A percentile compares a stretch with the other conserved stretches of the same genome.
phyloP scores from a whole-genome alignment of 2,797 vertebrate genomes.

The Diceros bicornis region DNA sequence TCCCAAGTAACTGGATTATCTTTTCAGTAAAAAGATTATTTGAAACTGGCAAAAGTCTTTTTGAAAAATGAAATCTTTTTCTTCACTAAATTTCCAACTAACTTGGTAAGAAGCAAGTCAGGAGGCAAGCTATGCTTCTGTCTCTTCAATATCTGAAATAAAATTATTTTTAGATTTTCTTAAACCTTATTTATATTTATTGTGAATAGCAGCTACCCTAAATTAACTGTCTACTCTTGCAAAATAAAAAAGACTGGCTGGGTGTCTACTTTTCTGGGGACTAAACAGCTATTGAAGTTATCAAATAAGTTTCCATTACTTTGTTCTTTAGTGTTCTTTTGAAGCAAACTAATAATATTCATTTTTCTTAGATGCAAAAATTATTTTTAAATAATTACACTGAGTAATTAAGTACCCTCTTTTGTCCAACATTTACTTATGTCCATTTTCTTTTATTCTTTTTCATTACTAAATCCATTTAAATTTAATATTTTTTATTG shows the following conservation, averaged over 20 bases:
- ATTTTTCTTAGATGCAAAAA: slow-evolving; percentile 34
- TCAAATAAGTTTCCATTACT: not conserved
- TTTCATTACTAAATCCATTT: slow-evolving; percentile 15
- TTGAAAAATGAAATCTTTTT: slow-evolving; percentile 25
- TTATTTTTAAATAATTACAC: not conserved
- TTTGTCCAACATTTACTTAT: not conserved
- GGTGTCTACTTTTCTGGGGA: not conserved
- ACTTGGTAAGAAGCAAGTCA: not conserved
- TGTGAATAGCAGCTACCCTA: slow-evolving; percentile 9
- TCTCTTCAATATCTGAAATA: slow-evolving; percentile 26
- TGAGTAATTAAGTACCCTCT: not conserved
- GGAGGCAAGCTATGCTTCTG: not conserved
- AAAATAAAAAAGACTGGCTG: not conserved
- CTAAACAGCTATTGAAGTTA: not conserved
- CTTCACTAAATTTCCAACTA: not conserved
- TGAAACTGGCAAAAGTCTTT: not conserved
- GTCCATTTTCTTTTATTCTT: slow-evolving; percentile 7
- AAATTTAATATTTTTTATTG: slow-evolving; percentile 10
- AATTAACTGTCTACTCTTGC: not conserved
- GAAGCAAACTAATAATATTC: slow-evolving; percentile 11
- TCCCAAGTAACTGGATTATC: slow-evolving; percentile 13
- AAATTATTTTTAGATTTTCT: slow-evolving; percentile 35
- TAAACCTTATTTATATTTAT: slow-evolving; percentile 1
- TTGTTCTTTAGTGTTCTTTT: not conserved
- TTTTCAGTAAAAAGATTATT: slow-evolving; percentile 42